Evolutionary conservation across 2,888 invertebrate species (phyloP).

Genomic region (Amblyteles armatorius): DNA sequence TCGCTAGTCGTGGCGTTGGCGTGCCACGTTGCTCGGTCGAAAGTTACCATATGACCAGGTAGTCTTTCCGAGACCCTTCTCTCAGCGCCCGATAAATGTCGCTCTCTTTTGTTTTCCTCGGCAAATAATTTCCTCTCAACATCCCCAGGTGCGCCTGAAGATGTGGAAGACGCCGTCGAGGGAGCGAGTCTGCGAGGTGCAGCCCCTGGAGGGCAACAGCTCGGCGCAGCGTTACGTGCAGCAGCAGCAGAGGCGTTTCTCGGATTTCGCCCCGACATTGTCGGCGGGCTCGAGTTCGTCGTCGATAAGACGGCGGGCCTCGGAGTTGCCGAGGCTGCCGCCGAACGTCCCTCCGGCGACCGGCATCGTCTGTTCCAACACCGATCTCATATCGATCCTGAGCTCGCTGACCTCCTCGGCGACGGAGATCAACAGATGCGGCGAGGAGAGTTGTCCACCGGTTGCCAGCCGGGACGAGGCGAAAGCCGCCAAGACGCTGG

Average conservation of each 20-base stretch:
- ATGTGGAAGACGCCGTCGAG: constrained; percentile 92
- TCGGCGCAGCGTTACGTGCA: constrained; percentile 83
- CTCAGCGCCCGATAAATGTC: too few species aligned
- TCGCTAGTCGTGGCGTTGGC: too few species aligned
- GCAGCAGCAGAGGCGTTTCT: constrained; percentile 87
- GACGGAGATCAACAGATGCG: constrained; percentile 91
- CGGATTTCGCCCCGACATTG: constrained; percentile 87
- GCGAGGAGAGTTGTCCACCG: constrained; percentile 67
- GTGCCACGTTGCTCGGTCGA: too few species aligned
- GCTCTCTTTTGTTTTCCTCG: too few species aligned
- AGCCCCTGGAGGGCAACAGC: constrained; percentile 90
- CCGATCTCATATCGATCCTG: constrained; percentile 92
- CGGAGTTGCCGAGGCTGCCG: constrained; percentile 89
- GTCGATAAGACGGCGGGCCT: constrained; percentile 87
- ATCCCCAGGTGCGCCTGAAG: constrained; percentile 89
- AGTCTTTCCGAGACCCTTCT: too few species aligned
- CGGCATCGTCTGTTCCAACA: constrained; percentile 93
- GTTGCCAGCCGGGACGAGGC: constrained; percentile 64
- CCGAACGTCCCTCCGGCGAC: constrained; percentile 81
- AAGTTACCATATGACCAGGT: too few species aligned
- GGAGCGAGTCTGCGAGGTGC: constrained; percentile 92
- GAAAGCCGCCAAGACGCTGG: constrained; percentile 76
- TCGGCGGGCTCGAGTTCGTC: constrained; percentile 51
- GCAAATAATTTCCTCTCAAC: neutral
- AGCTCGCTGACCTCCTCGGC: constrained; percentile 93